Conservation (phyloP, 2,797 vertebrate species). For the Siniperca undulata region DNA sequence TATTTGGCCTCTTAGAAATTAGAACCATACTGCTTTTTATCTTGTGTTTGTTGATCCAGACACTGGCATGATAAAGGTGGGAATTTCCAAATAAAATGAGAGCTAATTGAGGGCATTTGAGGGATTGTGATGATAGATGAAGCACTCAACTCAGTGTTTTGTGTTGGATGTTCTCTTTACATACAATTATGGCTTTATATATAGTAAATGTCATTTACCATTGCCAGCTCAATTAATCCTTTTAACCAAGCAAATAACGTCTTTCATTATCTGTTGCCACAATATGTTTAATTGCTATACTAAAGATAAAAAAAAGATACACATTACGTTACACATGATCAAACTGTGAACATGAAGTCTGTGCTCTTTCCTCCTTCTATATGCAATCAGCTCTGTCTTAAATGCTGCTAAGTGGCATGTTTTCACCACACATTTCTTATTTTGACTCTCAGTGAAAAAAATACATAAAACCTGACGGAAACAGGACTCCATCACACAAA, state of each 20-base stretch:
- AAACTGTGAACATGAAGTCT: background rate
- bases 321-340: no score
- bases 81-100: slow-evolving; percentile 50
- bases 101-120: slow-evolving; percentile 38
- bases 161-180: slow-evolving; percentile 15
- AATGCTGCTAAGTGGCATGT: background rate
- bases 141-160: background rate
- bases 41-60: slow-evolving; percentile 56
- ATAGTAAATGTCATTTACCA: background rate
- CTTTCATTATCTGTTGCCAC: slow-evolving; percentile 12
- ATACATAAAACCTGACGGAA: background rate
- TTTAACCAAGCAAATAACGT: slow-evolving; percentile 6
- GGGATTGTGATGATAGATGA: slow-evolving; percentile 47
- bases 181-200: slow-evolving; percentile 23
- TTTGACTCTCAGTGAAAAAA: background rate
- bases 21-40: slow-evolving; percentile 45
- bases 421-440: background rate
- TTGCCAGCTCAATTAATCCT: background rate
- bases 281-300: slow-evolving; percentile 3
- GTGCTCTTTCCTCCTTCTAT: background rate
- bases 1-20: slow-evolving; percentile 46
- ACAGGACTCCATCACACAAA: background rate
- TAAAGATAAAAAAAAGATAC: background rate
- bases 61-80: slow-evolving; percentile 23
- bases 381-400: background rate